Percentiles rank a stretch among this genome's conserved stretches.
These are phyloP conservation scores for Adrianichthys oophorus DNA, from an alignment of 2,797 vertebrate species.

Conservation along the genomic window DNA sequence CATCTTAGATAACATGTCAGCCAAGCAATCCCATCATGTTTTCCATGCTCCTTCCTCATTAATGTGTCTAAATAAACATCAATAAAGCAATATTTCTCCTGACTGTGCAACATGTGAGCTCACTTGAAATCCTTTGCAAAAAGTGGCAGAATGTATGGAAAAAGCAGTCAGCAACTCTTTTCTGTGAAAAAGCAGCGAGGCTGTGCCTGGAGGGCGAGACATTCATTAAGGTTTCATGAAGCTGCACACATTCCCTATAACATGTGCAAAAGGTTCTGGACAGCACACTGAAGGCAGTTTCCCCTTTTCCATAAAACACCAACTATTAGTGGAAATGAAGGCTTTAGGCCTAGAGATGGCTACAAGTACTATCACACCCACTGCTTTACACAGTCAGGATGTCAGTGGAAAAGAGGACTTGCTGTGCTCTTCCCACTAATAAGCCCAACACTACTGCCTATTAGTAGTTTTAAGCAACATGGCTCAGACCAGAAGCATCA, in stretches of 20 bases:
- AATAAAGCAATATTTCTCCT: slow-evolving; percentile 32
- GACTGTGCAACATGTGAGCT: slow-evolving; percentile 27
- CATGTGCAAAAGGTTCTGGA: slow-evolving; percentile 27
- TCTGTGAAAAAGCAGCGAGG: slow-evolving; percentile 44
- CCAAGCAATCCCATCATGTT: slow-evolving; percentile 7
- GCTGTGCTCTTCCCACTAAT: slow-evolving; percentile 54
- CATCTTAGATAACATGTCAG: no score
- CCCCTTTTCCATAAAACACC: slow-evolving; percentile 61
- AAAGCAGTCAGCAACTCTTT: not conserved
- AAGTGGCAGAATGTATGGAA: slow-evolving; percentile 15
- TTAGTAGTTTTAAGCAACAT: slow-evolving; percentile 46
- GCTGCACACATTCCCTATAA: slow-evolving; percentile 31
- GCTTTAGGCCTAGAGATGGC: slow-evolving; percentile 46
- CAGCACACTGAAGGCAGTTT: slow-evolving; percentile 50
- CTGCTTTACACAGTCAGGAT: slow-evolving; percentile 72
- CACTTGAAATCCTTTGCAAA: slow-evolving; percentile 44
- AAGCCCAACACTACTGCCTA: slow-evolving; percentile 56
- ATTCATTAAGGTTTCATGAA: slow-evolving; percentile 50
- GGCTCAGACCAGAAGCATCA: slow-evolving; percentile 41
- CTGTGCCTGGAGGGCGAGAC: slow-evolving; percentile 25
- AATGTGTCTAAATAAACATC: slow-evolving; percentile 44
- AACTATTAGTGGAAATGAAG: slow-evolving; percentile 52
- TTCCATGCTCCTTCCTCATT: slow-evolving; percentile 8
- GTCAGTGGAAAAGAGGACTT: slow-evolving; percentile 46
- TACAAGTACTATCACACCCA: slow-evolving; percentile 52